Percentiles rank a stretch among this genome's conserved stretches.
phyloP scores from a whole-genome alignment of 2,888 invertebrate genomes.

The Argyresthia albistria region DNA sequence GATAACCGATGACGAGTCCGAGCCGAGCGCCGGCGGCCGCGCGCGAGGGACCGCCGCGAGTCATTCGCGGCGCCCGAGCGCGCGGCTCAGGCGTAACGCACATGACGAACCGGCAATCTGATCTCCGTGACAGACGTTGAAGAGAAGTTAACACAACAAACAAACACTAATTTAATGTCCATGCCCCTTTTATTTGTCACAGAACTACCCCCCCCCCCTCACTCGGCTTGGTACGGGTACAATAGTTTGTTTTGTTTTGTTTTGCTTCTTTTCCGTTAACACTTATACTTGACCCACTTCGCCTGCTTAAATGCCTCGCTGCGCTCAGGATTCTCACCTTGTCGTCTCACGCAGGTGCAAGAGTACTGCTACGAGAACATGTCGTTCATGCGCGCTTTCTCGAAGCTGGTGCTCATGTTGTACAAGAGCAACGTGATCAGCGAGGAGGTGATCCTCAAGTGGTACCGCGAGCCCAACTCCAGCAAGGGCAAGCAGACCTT shows the following conservation, averaged over 20 bases:
- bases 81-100: background rate
- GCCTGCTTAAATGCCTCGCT: background rate
- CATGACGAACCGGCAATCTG: background rate
- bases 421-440: slow-evolving; percentile 97
- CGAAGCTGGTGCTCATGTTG: slow-evolving; percentile 95
- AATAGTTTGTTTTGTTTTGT: background rate
- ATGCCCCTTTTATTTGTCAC: too few species aligned
- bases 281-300: background rate
- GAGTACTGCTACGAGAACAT: slow-evolving; percentile 99
- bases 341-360: slow-evolving; percentile 75
- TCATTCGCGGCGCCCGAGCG: background rate
- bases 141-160: too few species aligned
- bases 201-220: too few species aligned
- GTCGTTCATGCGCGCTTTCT: slow-evolving; percentile 99
- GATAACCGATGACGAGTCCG: background rate
- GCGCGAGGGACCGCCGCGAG: background rate
- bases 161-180: background rate
- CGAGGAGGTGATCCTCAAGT: slow-evolving; percentile 95
- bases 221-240: too few species aligned
- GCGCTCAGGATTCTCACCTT: background rate
- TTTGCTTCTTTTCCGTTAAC: background rate
- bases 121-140: too few species aligned
- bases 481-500: slow-evolving; percentile 97
- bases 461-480: slow-evolving; percentile 94
- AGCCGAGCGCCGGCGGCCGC: background rate